Evolutionary conservation across 1,140 invertebrate genomes (phyloP).

Genomic region (Diploscapter pachys): DNA sequence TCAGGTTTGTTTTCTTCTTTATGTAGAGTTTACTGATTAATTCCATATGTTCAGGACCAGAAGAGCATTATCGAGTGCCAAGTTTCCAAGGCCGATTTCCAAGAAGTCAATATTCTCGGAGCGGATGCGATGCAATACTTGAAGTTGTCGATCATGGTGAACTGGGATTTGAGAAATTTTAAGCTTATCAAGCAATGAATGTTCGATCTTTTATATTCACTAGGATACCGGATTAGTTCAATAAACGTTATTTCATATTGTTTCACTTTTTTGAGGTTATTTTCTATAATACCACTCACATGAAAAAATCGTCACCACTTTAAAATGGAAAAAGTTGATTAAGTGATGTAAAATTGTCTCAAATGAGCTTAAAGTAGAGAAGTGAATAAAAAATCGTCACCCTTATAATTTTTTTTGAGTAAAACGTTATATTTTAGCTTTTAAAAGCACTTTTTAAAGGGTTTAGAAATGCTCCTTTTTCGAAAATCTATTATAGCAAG

Average conservation of each 20-base stretch:
- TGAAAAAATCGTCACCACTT: too few species aligned
- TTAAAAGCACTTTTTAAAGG: too few species aligned
- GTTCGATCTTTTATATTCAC: conserved; percentile 14
- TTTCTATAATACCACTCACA: too few species aligned
- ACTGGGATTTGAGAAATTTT: too few species aligned
- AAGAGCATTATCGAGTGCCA: conserved; percentile 21
- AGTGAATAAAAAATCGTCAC: too few species aligned
- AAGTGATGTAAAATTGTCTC: too few species aligned
- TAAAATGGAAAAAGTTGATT: too few species aligned
- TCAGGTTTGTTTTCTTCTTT: conserved; percentile 37
- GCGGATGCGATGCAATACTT: conserved; percentile 19
- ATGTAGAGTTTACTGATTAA: conserved; percentile 32
- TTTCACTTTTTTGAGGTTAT: not conserved
- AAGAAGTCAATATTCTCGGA: conserved; percentile 37
- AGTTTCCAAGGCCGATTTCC: conserved; percentile 30
- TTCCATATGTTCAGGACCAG: conserved; percentile 36
- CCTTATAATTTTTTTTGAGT: too few species aligned
- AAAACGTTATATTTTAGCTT: too few species aligned
- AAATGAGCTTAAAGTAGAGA: too few species aligned
- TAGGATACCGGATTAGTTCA: not conserved
- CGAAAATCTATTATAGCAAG: too few species aligned
- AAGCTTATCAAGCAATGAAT: conserved; percentile 11
- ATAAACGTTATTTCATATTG: conserved; percentile 15
- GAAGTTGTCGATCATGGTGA: conserved; percentile 25
- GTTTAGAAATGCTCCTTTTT: too few species aligned